Base-by-base conservation (phyloP, 2,888 invertebrate species). In the Acrobasis suavella region DNA sequence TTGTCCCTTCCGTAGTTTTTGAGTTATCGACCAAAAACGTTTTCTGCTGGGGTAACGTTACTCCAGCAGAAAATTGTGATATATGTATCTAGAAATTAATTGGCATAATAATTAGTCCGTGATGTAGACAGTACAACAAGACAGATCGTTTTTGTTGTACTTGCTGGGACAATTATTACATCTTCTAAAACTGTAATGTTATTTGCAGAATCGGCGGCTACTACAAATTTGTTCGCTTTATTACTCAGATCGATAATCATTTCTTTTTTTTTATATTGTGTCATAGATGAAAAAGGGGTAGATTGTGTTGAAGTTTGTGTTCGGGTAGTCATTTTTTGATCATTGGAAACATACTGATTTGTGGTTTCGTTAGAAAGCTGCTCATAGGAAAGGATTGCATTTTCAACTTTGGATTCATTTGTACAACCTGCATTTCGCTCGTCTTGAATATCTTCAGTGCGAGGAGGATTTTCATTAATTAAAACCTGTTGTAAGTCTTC, bases 381-480 rank as follows among this genome's bases (percentile, higher is more conserved):
- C 64, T 63, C 62, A 59, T 58, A 63, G 58, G 59, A 63, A 63
- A 64, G 42, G 5, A 42, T 42, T 42, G 42, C 42, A 42, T 42
- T 42, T 42, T 42, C 42, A 42, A 64, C 64, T 64, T 62, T 64
- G 62, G 62, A 62, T 64, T 62, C 54, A 58, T 62, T 62, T 64
- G 39, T 62, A 64, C 60, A 55, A 64, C 60, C 56, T 64, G 64
- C 64, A 61, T 61, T 64, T 39, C 54, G 64, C 64, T 58, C 61
- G 60, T 64, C 63, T 55, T 55, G 60, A 64, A 64, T 64, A 64
- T 60, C 60, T 64, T 64, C 63, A 60, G 63, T 60, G 64, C 64
- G 64, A 52, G 58, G 63, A 59, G 54, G 51, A 59, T 63, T 63
- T 64, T 42, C 42, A 42, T 42, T 42, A 60, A 50, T 60, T 62